Base-by-base conservation (phyloP, 1,140 invertebrate species). In the Gerris buenoi region DNA sequence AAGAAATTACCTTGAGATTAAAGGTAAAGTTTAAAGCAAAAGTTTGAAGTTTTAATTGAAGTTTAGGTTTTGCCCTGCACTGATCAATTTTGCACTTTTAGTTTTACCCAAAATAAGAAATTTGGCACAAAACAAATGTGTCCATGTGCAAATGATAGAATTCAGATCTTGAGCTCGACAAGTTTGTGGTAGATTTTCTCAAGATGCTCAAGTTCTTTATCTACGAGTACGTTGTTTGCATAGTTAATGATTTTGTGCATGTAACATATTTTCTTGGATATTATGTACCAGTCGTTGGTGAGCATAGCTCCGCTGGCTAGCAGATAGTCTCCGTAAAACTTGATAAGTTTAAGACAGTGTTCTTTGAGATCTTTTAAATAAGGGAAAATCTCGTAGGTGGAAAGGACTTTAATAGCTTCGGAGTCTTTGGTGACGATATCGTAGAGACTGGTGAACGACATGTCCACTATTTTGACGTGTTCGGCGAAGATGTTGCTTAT, bases 401-500 rank as follows among this genome's bases (percentile, higher is more conserved):
- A n/a, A 23, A 66, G 23, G n/a, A 62, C 0, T 25, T 60, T 60
- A n/a, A 23, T 25, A 1, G 46, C 18, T 66, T 66, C 65, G 2
- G 10, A 25, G 25, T 66, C 57, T n/a, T 66, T 66, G n/a, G 29
- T 66, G 5, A 66, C 27, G 1, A 66, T 23, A 60, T 22, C n/a
- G 2, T 28, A 66, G 14, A 66, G 23, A 25, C 57, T 60, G 10
- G 27, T 27, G 22, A 22, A 57, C 1, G 65, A 27, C 22, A 62
- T 25, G 15, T 62, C 65, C 2, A 66, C 25, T 25, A 66, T 62
- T 61, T 66, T 66, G 2, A 66, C 58, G n/a, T 29, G 27, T 60
- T 66, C 65, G 27, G 33, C 28, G 18, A 60, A 66, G 2, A 46
- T 46, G 33, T 66, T 66, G 25, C 29, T 25, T 1, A 46, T 66